A percentile compares a stretch with the other conserved stretches of the same genome.
Conservation (phyloP, 2,888 invertebrate species). For the Agrilus mali region DNA sequence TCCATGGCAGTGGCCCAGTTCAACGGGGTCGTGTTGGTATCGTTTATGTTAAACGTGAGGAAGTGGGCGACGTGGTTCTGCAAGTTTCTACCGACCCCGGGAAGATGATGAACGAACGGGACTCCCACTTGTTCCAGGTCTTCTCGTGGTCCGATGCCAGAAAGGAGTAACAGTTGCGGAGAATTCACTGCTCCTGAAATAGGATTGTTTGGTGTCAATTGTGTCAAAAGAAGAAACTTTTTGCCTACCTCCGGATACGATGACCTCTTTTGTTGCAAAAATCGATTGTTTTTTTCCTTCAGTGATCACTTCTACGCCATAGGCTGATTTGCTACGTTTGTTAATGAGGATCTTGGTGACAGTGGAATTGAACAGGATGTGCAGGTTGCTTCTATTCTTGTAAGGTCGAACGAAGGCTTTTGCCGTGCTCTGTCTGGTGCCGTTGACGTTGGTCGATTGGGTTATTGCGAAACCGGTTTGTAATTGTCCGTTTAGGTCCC, state of each 20-base stretch:
- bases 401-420: constrained; percentile 75
- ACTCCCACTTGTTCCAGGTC: constrained; percentile 52
- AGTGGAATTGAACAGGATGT: constrained; percentile 73
- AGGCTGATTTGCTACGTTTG: constrained; percentile 55
- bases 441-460: constrained; percentile 77
- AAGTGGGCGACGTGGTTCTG: constrained; percentile 78
- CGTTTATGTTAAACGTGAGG: constrained; percentile 67
- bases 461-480: constrained; percentile 80
- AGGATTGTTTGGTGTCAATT: constrained; percentile 23
- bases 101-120: constrained; percentile 56
- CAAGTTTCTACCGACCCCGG: constrained; percentile 73
- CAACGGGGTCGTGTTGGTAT: constrained; percentile 72
- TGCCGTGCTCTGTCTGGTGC: constrained; percentile 70
- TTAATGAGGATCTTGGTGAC: constrained; percentile 67
- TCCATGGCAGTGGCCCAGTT: constrained; percentile 92
- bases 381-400: constrained; percentile 60
- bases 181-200: constrained; percentile 73
- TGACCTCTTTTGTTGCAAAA: constrained; percentile 55
- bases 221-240: not conserved
- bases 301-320: constrained; percentile 61
- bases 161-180: constrained; percentile 82
- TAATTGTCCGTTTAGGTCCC: constrained; percentile 70
- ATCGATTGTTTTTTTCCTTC: constrained; percentile 44
- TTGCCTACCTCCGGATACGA: constrained; percentile 42
- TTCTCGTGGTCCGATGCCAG: constrained; percentile 72